Evolutionary conservation across 35 echinoderm and acorn worm species (phyloP), one percentile per base, ranked within the genome.

Genomic region (Ptychodera flava): DNA sequence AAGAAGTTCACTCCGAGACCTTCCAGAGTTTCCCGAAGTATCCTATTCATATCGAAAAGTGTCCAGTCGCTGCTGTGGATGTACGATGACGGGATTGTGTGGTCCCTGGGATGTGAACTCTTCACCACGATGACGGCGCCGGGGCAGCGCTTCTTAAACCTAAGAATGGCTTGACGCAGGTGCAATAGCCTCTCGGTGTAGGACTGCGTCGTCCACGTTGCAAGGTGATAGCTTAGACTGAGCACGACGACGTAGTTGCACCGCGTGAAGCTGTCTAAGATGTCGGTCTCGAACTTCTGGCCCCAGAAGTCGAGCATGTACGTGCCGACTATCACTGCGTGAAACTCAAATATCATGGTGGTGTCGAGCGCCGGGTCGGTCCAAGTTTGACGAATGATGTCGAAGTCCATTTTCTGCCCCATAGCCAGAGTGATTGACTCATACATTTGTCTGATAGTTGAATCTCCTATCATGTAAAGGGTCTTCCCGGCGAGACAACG

Each of bases 221-320:
- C 80, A 31, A 83, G 84, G 36, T 90, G 88, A 0, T 80, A 80
- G 64, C 80, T 83, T 77, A 81, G 88, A 22, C 88, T 81, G 38
- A 90, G 78, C 0, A 90, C 88, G 16, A 90, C 81, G 12, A 85
- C 84, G 32, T 84, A 84, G 82, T 84, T 90, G 33, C 88, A 90
- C 16, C 83, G 35, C 15, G 28, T 22, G 33, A 91, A 75, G 1
- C 38, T n/a, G 29, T 91, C 89, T 52, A 91, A 81, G 30, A 91
- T 33, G 31, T 91, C 89, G 0, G 82, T 84, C n/a, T 91, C 89
- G 33, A 86, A 91, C 30, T 33, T 79, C 0, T 45, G 36, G 16
- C 16, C 22, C 0, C 81, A 45, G 16, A 91, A 16, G 35, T 86
- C 31, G 33, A 86, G 30, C 15, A 52, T 31, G 31, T 31, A 35